Conservation (phyloP, 2,113 vertebrate species). For the Alectura lathami region DNA sequence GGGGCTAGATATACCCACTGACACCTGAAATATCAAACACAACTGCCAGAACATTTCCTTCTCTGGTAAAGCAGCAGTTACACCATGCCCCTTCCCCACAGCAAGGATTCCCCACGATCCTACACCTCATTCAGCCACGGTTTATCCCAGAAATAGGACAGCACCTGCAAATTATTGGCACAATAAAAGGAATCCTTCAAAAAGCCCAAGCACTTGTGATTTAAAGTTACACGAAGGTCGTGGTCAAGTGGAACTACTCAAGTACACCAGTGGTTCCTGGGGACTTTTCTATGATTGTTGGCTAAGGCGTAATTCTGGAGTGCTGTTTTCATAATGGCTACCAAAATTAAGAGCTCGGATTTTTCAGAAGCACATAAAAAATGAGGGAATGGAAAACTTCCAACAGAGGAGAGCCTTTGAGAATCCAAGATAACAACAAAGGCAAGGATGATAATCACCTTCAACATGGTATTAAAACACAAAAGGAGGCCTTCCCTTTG, state of each 20-base stretch:
- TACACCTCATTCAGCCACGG: not conserved
- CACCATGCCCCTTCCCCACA: not conserved
- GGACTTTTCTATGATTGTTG: not conserved
- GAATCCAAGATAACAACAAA: not conserved
- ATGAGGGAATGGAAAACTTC: not conserved
- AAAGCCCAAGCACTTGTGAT: not conserved
- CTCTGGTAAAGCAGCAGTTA: not conserved
- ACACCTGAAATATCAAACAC: not conserved
- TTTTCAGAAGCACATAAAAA: not conserved
- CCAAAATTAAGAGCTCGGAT: not conserved
- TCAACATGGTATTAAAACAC: not conserved
- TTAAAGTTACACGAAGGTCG: not conserved
- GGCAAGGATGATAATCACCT: not conserved
- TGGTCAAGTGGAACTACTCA: not conserved
- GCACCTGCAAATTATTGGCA: not conserved
- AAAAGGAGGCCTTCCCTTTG: not conserved
- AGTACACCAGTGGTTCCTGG: not conserved
- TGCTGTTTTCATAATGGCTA: not conserved
- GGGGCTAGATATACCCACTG: not conserved
- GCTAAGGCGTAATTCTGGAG: not conserved
- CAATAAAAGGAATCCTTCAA: not conserved
- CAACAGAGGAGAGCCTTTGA: not conserved
- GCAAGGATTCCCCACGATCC: not conserved
- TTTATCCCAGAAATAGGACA: not conserved
- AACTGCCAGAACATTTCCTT: not conserved